Conservation (phyloP, 2,888 invertebrate species). For the Drosophila acutilabella region DNA sequence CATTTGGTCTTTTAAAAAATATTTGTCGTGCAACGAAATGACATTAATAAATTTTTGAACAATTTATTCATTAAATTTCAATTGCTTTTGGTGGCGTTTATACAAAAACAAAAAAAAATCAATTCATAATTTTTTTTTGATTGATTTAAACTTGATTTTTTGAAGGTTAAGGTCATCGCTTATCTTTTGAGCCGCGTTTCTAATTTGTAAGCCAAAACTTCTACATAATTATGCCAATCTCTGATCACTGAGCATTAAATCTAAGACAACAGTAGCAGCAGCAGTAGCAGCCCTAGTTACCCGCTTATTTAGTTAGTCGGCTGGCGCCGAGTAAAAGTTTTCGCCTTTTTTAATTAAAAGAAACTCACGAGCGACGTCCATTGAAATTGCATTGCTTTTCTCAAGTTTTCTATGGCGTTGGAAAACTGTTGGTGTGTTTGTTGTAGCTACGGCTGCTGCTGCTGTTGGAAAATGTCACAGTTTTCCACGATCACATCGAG, state of each 20-base stretch:
- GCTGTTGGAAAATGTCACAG: constrained; percentile 62
- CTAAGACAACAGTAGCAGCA: constrained; percentile 60
- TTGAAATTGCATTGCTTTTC: constrained; percentile 46
- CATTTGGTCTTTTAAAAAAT: background rate
- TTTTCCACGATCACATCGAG: constrained; percentile 56
- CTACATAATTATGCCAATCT: constrained; percentile 61
- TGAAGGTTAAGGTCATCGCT: constrained; percentile 58
- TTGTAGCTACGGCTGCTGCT: constrained; percentile 27
- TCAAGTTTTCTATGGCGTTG: constrained; percentile 47
- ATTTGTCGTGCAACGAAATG: too few relatives aligned
- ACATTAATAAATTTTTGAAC: background rate
- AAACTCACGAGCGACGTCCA: constrained; percentile 65
- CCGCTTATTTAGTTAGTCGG: constrained; percentile 61
- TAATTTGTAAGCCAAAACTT: constrained; percentile 56
- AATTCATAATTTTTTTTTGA: background rate
- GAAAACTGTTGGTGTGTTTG: constrained; percentile 10
- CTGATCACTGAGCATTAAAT: constrained; percentile 77
- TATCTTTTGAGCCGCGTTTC: constrained; percentile 54
- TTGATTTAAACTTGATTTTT: constrained; percentile 4
- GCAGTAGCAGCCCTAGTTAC: constrained; percentile 72
- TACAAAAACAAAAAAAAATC: background rate
- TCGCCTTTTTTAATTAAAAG: constrained; percentile 80
- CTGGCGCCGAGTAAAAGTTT: constrained; percentile 74
- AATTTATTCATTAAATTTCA: background rate
- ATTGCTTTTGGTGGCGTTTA: constrained; percentile 6